Conservation (phyloP, 2,113 vertebrate species). For the Felis catus region F.catus_Fca126_mat1.0 CM031421.1:28585501-28586000, state of each 20-base stretch:
- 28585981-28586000: conserved; percentile 6
- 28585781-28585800: neutral
- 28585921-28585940: neutral
- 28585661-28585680: neutral
- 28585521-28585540: neutral
- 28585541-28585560: neutral
- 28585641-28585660: neutral
- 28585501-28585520: neutral
- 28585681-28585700: neutral
- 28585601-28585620: neutral
- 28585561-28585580: neutral
- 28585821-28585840: neutral
- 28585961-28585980: neutral
- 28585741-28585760: neutral
- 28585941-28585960: neutral
- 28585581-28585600: neutral
- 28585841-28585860: fast-evolving
- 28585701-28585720: neutral
- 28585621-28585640: neutral
- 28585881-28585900: neutral
- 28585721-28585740: neutral
- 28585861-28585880: neutral
- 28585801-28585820: neutral
- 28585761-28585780: neutral
- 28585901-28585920: neutral